Conservation (phyloP, 2,888 invertebrate genomes). For the Cephus nigrinus region DNA sequence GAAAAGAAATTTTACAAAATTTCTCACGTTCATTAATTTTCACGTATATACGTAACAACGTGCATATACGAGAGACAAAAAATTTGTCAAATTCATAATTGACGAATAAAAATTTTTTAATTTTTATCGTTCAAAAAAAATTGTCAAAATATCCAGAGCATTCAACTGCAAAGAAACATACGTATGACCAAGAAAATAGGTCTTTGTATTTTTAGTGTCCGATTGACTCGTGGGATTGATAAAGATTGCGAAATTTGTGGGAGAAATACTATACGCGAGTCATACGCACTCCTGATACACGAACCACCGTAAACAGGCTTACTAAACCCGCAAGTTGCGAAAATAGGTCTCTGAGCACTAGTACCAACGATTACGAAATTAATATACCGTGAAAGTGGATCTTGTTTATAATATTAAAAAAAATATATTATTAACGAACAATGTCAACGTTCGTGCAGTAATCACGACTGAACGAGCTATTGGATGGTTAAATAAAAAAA, state of each 20-base stretch:
- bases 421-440: not conserved
- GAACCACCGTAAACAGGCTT: constrained; percentile 5
- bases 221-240: constrained; percentile 17
- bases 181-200: not conserved
- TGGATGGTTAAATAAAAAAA: not conserved
- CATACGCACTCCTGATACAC: constrained; percentile 14
- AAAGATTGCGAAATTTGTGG: constrained; percentile 25
- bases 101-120: too few relatives aligned
- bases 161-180: not conserved
- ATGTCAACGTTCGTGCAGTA: not conserved
- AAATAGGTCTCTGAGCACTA: constrained; percentile 15
- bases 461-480: not conserved
- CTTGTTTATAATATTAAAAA: not conserved
- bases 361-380: not conserved
- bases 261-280: constrained; percentile 12
- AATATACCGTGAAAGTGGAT: not conserved
- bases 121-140: too few relatives aligned
- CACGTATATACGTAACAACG: not conserved
- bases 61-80: not conserved
- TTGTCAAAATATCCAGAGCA: not conserved
- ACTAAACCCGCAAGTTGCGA: constrained; percentile 14
- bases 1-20: not conserved
- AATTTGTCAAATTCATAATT: too few relatives aligned
- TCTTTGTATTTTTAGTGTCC: constrained; percentile 7
- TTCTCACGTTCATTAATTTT: not conserved